These are phyloP conservation scores for Xylocopa sonorina DNA, from an alignment of 1,140 invertebrate species.

Conservation along the genomic window DNA sequence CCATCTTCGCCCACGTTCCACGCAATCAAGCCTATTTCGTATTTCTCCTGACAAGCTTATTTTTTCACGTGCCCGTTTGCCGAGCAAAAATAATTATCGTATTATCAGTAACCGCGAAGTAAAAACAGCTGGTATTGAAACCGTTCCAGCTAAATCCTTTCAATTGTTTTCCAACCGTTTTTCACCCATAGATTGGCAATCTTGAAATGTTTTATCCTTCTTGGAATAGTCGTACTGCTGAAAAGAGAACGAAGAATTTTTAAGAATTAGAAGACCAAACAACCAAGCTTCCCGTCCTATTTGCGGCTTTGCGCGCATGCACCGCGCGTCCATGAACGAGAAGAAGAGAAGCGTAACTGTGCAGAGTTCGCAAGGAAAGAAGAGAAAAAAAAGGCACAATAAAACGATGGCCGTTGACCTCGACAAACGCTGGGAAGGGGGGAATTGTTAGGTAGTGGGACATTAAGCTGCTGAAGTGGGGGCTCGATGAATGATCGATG, in stretches of 20 bases:
- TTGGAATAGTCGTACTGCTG: too few relatives aligned
- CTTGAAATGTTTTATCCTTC: too few relatives aligned
- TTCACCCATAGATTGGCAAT: too few relatives aligned
- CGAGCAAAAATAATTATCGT: conserved; percentile 29
- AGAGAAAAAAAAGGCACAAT: conserved; percentile 41
- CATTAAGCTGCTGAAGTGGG: conserved; percentile 40
- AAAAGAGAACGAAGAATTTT: too few relatives aligned
- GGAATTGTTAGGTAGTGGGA: conserved; percentile 24
- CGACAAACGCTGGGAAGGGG: not conserved
- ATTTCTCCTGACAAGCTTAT: conserved; percentile 21
- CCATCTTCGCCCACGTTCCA: conserved; percentile 25
- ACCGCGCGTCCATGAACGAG: not conserved
- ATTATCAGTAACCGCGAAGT: not conserved
- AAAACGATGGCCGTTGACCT: conserved; percentile 66
- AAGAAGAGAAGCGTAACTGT: not conserved
- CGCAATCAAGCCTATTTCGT: conserved; percentile 20
- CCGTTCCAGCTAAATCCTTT: too few relatives aligned
- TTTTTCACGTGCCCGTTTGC: not conserved
- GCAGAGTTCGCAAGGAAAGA: conserved; percentile 36
- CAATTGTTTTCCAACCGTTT: too few relatives aligned
- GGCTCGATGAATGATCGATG: conserved; percentile 46
- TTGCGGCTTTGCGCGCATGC: not conserved
- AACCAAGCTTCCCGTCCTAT: not conserved
- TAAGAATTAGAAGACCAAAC: not conserved
- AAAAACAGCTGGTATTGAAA: too few relatives aligned